These are phyloP conservation scores for Ceratosolen fusciceps DNA, from an alignment of 1,140 invertebrate species.

Conservation along the genomic window DNA sequence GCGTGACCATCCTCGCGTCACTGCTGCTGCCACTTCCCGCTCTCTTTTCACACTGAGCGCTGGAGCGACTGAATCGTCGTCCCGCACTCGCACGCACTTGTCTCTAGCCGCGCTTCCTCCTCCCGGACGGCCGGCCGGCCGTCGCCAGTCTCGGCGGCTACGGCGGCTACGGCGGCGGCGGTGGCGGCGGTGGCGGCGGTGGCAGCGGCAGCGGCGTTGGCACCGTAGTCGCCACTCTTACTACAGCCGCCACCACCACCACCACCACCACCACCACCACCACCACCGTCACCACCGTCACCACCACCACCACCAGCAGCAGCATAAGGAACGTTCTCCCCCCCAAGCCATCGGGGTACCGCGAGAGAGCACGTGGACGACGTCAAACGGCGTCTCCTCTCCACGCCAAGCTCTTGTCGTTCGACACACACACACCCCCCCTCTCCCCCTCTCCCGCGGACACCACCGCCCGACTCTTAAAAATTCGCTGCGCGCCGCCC, in stretches of 20 bases:
- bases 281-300: neutral
- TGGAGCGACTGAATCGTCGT: neutral
- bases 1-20: slow-evolving; percentile 68
- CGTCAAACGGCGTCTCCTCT: too few relatives aligned
- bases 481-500: too few relatives aligned
- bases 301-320: neutral
- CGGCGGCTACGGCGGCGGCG: neutral
- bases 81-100: neutral
- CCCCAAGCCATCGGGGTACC: too few relatives aligned
- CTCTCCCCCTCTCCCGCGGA: too few relatives aligned
- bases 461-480: too few relatives aligned
- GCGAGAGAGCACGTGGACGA: too few relatives aligned
- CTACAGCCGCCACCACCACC: too few relatives aligned
- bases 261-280: neutral
- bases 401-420: too few relatives aligned
- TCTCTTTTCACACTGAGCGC: slow-evolving; percentile 30
- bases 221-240: too few relatives aligned
- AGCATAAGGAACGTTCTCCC: too few relatives aligned
- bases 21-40: slow-evolving; percentile 62
- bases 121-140: neutral
- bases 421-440: too few relatives aligned
- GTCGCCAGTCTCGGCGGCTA: neutral
- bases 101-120: neutral
- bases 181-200: neutral
- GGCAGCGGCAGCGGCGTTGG: too few relatives aligned